Conservation (phyloP, 2,113 vertebrate genomes). For the Pitta sordida region DNA sequence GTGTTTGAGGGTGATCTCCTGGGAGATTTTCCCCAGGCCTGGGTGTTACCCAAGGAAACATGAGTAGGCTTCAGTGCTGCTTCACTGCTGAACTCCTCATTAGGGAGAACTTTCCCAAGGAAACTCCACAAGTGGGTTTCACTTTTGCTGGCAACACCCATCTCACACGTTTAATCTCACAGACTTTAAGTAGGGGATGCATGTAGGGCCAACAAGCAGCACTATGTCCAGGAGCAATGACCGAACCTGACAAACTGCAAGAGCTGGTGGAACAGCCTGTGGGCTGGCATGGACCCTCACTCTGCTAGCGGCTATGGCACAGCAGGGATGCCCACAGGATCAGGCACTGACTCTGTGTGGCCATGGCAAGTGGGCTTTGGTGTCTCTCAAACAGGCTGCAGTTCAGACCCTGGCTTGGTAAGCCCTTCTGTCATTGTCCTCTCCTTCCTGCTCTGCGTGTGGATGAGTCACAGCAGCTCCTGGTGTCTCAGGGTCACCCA, state of each 20-base stretch:
- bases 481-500: not conserved
- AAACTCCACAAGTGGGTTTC: conserved; percentile 12
- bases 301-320: not conserved
- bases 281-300: not conserved
- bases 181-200: not conserved
- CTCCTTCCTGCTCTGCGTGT: not conserved
- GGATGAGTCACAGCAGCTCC: not conserved
- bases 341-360: not conserved
- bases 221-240: not conserved
- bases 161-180: rapidly evolving
- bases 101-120: not conserved
- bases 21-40: conserved; percentile 41
- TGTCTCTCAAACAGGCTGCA: not conserved
- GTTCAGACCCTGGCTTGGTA: not conserved
- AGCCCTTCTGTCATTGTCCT: not conserved
- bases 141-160: not conserved
- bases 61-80: conserved; percentile 18
- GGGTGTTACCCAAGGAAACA: conserved; percentile 35
- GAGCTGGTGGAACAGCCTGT: not conserved
- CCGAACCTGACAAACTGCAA: not conserved
- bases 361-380: not conserved
- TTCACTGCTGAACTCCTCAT: not conserved
- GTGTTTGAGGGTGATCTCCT: conserved; percentile 35
- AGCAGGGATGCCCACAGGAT: not conserved
- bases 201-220: not conserved